Percentiles rank a stretch among this genome's conserved stretches.
phyloP scores from a whole-genome alignment of 1,140 invertebrate species.

The Tenebrio molitor region DNA sequence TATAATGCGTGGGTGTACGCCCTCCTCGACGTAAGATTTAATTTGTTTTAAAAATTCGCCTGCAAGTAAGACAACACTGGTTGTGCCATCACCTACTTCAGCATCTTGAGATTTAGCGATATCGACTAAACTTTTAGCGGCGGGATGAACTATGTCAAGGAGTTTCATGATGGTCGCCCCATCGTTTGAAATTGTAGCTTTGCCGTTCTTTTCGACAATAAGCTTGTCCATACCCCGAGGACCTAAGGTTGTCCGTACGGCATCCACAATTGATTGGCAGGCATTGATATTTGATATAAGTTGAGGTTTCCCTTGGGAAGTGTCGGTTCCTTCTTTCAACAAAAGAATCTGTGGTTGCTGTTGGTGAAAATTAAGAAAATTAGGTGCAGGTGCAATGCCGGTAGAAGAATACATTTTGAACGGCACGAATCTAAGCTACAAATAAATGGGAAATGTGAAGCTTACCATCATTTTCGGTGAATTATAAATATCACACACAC shows the following conservation, averaged over 20 bases:
- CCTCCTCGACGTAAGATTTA: slow-evolving; percentile 97
- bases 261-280: slow-evolving; percentile 96
- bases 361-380: slow-evolving; percentile 61
- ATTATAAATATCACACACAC: background rate
- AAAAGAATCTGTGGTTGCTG: slow-evolving; percentile 98
- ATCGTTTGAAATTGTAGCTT: slow-evolving; percentile 98
- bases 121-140: slow-evolving; percentile 97
- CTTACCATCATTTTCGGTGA: slow-evolving; percentile 28
- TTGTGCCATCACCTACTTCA: slow-evolving; percentile 99
- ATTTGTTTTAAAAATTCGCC: slow-evolving; percentile 96
- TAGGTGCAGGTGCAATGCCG: slow-evolving; percentile 10
- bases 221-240: slow-evolving; percentile 99
- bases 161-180: slow-evolving; percentile 99
- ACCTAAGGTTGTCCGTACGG: slow-evolving; percentile 95
- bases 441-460: background rate
- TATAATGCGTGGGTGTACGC: slow-evolving; percentile 94
- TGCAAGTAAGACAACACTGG: slow-evolving; percentile 94
- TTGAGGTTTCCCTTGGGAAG: slow-evolving; percentile 95
- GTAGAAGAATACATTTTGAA: background rate
- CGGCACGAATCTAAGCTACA: background rate
- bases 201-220: slow-evolving; percentile 91
- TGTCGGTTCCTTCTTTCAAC: slow-evolving; percentile 98
- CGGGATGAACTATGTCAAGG: slow-evolving; percentile 97
- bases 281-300: slow-evolving; percentile 99
- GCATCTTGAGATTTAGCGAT: slow-evolving; percentile 99